Percentiles rank a stretch among this genome's conserved stretches.
Conservation (phyloP, 2,113 vertebrate species). For the Pyxicephalus adspersus region DNA sequence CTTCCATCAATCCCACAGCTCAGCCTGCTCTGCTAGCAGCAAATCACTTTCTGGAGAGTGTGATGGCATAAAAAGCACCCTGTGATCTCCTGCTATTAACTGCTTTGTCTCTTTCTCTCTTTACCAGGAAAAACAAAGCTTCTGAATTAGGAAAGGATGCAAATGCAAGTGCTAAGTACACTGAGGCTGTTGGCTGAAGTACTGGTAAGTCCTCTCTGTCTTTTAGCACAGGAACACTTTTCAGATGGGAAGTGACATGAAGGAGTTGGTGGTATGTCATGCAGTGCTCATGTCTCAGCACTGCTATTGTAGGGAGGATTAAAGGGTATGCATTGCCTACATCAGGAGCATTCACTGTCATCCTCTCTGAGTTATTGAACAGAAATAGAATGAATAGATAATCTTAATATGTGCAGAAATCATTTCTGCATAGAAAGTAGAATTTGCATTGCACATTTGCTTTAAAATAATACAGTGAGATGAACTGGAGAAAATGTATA, state of each 20-base stretch:
- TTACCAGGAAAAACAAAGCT: not conserved
- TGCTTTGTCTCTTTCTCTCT: not conserved
- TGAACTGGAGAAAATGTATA: no score
- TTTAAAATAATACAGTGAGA: no score
- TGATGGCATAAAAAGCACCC: conserved; percentile 11
- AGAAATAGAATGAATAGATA: no score
- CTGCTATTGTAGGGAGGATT: not conserved
- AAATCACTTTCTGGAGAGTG: conserved; percentile 16
- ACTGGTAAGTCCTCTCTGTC: conserved; percentile 33
- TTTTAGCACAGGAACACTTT: not conserved
- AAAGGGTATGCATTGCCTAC: not conserved
- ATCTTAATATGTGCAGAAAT: no score
- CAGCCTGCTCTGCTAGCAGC: conserved; percentile 4
- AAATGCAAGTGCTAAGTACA: conserved; percentile 6
- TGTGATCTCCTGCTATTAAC: conserved; percentile 15
- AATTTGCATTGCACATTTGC: no score
- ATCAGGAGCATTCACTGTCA: not conserved
- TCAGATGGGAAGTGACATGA: conserved; percentile 14
- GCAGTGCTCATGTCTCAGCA: not conserved
- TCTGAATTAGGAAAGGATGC: conserved; percentile 4
- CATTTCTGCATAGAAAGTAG: no score
- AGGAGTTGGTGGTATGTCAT: conserved; percentile 18
- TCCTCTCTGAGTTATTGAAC: no score
- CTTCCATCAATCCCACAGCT: conserved; percentile 5
- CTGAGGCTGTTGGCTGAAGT: conserved; percentile 21